These are phyloP conservation scores for Stigmatopora argus DNA, from an alignment of 2,113 vertebrate genomes.

Conservation along the genomic window DNA sequence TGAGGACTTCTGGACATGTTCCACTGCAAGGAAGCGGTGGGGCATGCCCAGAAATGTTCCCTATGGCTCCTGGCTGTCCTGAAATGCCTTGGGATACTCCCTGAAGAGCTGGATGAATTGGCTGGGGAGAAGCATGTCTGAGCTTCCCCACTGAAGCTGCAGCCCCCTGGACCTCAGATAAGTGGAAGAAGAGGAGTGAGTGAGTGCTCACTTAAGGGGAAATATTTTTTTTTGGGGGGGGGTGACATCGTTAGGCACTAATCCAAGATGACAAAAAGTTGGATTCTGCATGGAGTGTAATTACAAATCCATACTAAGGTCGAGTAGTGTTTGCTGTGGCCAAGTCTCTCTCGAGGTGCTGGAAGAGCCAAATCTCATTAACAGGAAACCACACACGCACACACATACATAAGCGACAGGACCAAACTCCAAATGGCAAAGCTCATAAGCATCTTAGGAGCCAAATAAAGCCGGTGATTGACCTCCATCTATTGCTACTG, in stretches of 20 bases:
- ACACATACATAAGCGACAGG: slow-evolving; percentile 3
- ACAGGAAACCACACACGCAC: slow-evolving; percentile 3
- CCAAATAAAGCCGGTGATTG: slow-evolving; percentile 43
- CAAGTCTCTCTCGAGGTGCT: slow-evolving; percentile 23
- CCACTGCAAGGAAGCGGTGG: no score
- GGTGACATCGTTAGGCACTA: neutral
- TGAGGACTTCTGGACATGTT: no score
- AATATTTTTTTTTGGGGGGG: neutral
- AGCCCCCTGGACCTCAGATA: no score
- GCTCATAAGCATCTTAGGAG: slow-evolving; percentile 35
- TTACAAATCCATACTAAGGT: slow-evolving; percentile 19
- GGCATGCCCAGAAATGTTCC: no score
- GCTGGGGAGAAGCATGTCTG: no score
- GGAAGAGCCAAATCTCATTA: slow-evolving; percentile 21
- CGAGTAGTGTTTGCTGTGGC: slow-evolving; percentile 19
- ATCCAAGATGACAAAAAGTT: neutral
- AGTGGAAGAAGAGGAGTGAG: no score
- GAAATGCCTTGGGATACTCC: no score
- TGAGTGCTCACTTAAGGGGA: neutral
- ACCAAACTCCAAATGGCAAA: slow-evolving; percentile 10
- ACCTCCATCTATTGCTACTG: slow-evolving; percentile 15
- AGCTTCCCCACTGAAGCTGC: no score
- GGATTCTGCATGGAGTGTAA: slow-evolving; percentile 4
- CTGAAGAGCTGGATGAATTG: no score
- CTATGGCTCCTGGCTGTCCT: no score